A percentile compares a stretch with the other conserved stretches of the same genome.
Conservation (phyloP, 2,113 vertebrate genomes). For the Ahaetulla prasina region DNA sequence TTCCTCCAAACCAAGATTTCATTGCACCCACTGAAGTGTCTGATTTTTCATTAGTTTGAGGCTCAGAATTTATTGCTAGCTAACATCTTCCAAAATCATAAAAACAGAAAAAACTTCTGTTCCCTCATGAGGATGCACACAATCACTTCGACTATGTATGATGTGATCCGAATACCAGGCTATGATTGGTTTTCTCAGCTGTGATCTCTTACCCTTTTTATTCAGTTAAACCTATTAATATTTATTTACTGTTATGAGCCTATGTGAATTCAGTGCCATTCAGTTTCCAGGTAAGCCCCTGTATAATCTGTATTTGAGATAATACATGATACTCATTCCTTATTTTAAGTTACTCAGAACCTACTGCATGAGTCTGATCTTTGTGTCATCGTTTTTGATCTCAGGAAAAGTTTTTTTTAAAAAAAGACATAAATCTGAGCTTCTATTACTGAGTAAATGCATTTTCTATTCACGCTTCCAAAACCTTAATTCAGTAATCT, state of each 20-base stretch:
- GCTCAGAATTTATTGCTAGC: too few relatives aligned
- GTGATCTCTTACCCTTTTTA: background rate
- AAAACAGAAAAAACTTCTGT: too few relatives aligned
- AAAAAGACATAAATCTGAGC: background rate
- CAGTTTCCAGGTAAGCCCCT: background rate
- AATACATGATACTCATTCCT: background rate
- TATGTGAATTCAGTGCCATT: background rate
- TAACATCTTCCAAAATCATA: too few relatives aligned
- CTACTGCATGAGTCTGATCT: background rate
- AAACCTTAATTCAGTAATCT: background rate
- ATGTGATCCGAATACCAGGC: background rate
- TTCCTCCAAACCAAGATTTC: too few relatives aligned
- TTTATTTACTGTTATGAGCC: background rate
- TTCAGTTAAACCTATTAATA: background rate
- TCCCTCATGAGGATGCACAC: too few relatives aligned
- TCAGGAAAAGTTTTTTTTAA: background rate
- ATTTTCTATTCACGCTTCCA: background rate
- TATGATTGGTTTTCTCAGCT: background rate
- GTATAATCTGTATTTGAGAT: background rate
- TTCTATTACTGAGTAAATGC: background rate
- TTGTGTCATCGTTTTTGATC: background rate
- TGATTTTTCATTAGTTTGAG: too few relatives aligned
- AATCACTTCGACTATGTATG: too few relatives aligned
- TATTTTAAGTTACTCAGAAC: background rate
- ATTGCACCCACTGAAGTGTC: too few relatives aligned